Evolutionary conservation across 2,888 invertebrate species (phyloP), one percentile per base, ranked within the genome.

Genomic region (Brassicogethes aeneus): DNA sequence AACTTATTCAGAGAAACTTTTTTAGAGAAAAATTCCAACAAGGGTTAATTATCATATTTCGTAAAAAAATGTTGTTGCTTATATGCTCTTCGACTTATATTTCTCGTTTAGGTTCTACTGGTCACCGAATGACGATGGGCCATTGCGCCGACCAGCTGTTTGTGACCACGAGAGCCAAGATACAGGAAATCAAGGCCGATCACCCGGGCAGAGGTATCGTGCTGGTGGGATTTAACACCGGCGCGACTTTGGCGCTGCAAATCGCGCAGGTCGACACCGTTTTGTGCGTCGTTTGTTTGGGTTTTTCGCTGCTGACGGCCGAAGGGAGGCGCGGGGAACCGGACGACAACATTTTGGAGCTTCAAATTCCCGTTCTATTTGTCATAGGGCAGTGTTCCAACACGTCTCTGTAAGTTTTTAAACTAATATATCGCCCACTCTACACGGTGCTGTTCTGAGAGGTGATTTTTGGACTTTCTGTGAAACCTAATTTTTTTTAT

Each of bases 201-300:
- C 79, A 76, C 59, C 78, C 82, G 2, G 77, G 76, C 33, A 73
- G 82, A 45, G 81, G 82, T 31, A 77, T 90, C 15, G 76, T 88
- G 43, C 67, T 89, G n/a, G 69, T 86, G 41, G 89, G 89, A 7
- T 82, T 85, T 62, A 81, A 83, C 58, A 76, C 81, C 17, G 86
- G 85, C n/a, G 77, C 85, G 12, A 73, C 84, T 0, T 66, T 88
- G 31, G 85, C 87, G 1, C 73, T 82, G 53, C 85, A 86, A 70
- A 77, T 85, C 2, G 80, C 85, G 1, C 72, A 83, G 57, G 71
- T 81, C 39, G 85, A 87, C 59, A 72, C 74, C 36, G 79, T 88
- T 5, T 73, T 79, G 15, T 84, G 85, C 37, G 79, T 86, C 2
- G 73, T 89, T 14, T 85, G 85, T 57, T 69, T 89, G 46, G 88